phyloP scores from a whole-genome alignment of 1,140 invertebrate species.

The Ruditapes philippinarum region DNA sequence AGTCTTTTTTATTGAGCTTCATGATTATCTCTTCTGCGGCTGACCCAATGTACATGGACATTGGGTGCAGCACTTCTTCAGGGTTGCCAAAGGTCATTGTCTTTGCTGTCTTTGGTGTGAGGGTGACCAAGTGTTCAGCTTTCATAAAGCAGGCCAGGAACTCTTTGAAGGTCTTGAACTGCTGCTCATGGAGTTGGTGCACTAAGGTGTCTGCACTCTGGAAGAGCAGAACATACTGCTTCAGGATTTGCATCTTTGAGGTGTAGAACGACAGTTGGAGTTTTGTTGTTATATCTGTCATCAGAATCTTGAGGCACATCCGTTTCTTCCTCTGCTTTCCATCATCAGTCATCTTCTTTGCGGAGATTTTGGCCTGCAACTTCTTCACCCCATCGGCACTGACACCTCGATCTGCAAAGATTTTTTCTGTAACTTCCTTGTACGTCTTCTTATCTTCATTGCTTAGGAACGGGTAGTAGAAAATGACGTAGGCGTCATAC shows the following conservation, averaged over 20 bases:
- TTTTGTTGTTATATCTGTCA: background rate
- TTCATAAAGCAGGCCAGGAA: constrained; percentile 46
- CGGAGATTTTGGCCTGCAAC: constrained; percentile 36
- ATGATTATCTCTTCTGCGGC: background rate
- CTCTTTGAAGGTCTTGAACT: background rate
- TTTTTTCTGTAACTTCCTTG: background rate
- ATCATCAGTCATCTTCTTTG: constrained; percentile 28
- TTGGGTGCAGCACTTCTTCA: too few species aligned
- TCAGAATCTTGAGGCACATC: background rate
- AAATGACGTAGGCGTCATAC: constrained; percentile 63
- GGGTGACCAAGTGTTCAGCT: background rate
- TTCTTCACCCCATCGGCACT: background rate
- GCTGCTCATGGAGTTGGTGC: background rate
- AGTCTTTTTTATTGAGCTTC: background rate
- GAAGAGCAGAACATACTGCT: constrained; percentile 20
- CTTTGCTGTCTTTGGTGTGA: constrained; percentile 6
- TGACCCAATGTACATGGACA: background rate
- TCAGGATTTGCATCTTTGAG: background rate
- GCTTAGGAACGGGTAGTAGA: constrained; percentile 66
- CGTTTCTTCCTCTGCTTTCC: constrained; percentile 19
- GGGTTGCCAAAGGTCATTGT: background rate
- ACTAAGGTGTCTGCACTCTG: background rate
- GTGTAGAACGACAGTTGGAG: constrained; percentile 30
- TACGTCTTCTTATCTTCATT: background rate
- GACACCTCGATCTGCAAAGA: background rate